Evolutionary conservation across 2,888 invertebrate species (phyloP), one percentile per base, ranked within the genome.

Genomic region (Pristionchus exspectatus): DNA sequence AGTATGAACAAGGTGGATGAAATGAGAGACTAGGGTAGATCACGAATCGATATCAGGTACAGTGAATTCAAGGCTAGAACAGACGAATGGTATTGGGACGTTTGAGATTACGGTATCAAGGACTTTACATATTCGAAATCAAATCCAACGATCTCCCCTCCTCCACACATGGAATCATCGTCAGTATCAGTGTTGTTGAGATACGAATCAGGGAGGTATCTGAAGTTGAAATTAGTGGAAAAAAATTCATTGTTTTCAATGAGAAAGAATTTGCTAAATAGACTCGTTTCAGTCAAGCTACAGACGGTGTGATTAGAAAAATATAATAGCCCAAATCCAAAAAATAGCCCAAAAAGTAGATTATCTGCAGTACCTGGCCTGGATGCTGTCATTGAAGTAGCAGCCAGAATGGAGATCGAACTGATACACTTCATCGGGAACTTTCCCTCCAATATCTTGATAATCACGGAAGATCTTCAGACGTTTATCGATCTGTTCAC

Each of bases 381-480:
- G 14, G 3, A 81, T 81, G 33, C 50, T 81, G n/a, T 81, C 81
- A 21, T 81, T 14, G 54, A 81, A 81, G 50, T 24, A 50, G 50
- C 81, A 81, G 14, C 16, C 81, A 54, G 81, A 81, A 50, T 81
- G 81, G 81, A 54, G 1, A 54, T 81, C 81, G 50, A 50, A 81
- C 50, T 27, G 81, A n/a, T 54, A 81, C 44, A 27, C n/a, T n/a
- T 54, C n/a, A 54, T 44, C 44, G n/a, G 81, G 54, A 16, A 81
- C 50, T n/a, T 9, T 7, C 54, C 27, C 44, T n/a, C 16, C 50
- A 0, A n/a, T 54, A 27, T 81, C 54, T n/a, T n/a, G n/a, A 24
- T 27, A 81, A 50, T 3, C n/a, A 16, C 27, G 24, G 18, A 81
- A 50, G n/a, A 50, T 16, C 81, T 44, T 54, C n/a, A 24, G 24